phyloP scores from a whole-genome alignment of 2,113 vertebrate genomes.

The Apaloderma vittatum region DNA sequence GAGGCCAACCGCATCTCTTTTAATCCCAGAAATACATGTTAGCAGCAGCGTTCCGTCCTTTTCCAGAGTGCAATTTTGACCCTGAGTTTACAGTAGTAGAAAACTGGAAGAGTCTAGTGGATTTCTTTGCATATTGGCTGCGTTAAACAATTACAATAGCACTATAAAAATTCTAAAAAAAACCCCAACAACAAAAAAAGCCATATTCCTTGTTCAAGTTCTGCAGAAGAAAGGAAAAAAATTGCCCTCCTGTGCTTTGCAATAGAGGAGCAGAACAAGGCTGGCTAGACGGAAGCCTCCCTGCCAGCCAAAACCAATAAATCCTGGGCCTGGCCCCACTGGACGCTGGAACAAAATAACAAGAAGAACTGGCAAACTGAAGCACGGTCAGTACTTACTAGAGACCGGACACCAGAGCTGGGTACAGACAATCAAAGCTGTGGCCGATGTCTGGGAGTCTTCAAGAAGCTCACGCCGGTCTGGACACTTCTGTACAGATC shows the following conservation, averaged over 20 bases:
- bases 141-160: conserved; percentile 42
- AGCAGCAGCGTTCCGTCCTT: conserved; percentile 48
- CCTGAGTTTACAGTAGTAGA: conserved; percentile 71
- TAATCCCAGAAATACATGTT: conserved; percentile 48
- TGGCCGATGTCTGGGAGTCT: background rate
- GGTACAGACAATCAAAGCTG: background rate
- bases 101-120: conserved; percentile 48
- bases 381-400: background rate
- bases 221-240: conserved; percentile 25
- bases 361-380: background rate
- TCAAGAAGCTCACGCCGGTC: background rate
- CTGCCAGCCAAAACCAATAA: background rate
- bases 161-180: conserved; percentile 62
- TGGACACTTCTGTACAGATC: background rate
- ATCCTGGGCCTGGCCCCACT: background rate
- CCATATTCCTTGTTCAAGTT: conserved; percentile 61
- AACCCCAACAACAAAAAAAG: background rate
- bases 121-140: conserved; percentile 60
- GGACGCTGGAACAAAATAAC: background rate
- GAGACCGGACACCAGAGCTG: background rate
- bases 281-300: background rate
- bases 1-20: background rate
- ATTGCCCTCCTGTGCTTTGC: background rate
- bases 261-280: background rate
- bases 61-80: conserved; percentile 56